Base-by-base conservation (phyloP, 2,888 invertebrate species). In the Auanema sp. region DNA sequence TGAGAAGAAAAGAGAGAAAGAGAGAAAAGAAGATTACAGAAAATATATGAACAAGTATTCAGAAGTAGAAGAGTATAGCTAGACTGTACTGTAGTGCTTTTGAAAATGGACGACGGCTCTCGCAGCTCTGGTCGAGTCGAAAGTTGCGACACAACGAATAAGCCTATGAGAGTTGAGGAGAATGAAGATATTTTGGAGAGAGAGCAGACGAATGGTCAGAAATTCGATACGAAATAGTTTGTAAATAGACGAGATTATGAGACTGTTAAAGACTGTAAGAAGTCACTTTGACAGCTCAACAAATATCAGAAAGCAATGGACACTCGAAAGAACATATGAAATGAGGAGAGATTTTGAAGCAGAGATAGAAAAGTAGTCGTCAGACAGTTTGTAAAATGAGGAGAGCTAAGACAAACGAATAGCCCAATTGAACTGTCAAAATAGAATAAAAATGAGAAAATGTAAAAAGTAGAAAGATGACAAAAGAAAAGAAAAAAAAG, bases 201-300 rank as follows among this genome's bases (percentile, higher is more conserved):
- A 50, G n/a, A 50, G 16, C 50, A 33, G 33, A 33, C 33, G 33
- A 33, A 3, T 33, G 33, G 33, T 33, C 33, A 33, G 33, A 33
- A 33, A 33, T 33, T 33, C 33, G 33, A 33, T 33, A 33, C 8
- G 33, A 33, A 33, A 33, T 33, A 33, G 33, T 33, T 33, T 33
- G 33, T 33, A 33, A 33, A 33, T 33, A 33, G 33, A 33, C 33
- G 33, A 33, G 33, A 33, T 33, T 33, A 33, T 33, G 33, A 33
- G 33, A 33, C 33, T 33, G 33, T 33, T 33, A 33, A 33, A 33
- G 33, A 33, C 33, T 33, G 33, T 33, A 33, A 33, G 33, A 33
- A 33, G 33, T 33, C 33, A 60, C 54, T 60, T 60, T 60, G 60
- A 60, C 60, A 60, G 60, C 60, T 60, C 51, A 51, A 50, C 60